Base-by-base conservation (phyloP, 92 coral and sea anemone species). In the Blastomussa wellsi region DNA sequence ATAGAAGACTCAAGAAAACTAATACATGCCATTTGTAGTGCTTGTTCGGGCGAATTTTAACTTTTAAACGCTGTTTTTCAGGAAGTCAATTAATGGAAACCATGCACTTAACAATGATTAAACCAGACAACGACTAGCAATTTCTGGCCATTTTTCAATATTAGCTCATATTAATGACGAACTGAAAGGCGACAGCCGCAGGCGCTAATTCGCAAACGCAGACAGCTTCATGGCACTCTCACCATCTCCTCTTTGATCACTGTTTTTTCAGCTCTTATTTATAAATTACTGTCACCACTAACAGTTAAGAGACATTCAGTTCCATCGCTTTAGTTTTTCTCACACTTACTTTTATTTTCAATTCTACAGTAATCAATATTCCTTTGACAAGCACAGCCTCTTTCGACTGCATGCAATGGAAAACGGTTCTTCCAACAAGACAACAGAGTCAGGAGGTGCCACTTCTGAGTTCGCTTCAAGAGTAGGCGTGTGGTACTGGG, bases 401-500 rank as follows among this genome's bases (percentile, higher is more conserved):
- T 42, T 28, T 70, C 79, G 24, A 75, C 1, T 4, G 29, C 41
- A 32, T n/a, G n/a, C n/a, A 52, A 76, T 76, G 80, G 69, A 71
- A 71, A 82, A 70, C 52, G 19, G 19, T 32, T 49, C 70, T 0
- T 71, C 48, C 3, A 52, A 70, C 62, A 32, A 53, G 1, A 70
- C 67, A 14, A 81, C 65, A 14, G n/a, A n/a, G n/a, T 19, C 76
- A 17, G 44, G 39, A 29, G 13, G 39, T 4, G 8, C 33, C 1
- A 14, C 64, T 4, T 29, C 71, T 33, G 53, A 24, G 20, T 16
- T 62, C 51, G 33, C 71, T 17, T 24, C 65, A 29, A 32, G 39
- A 57, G 74, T 60, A 12, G 70, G 74, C 29, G 74, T 17, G 72
- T 83, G 87, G 87, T 83, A 83, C 80, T 83, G 80, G 87, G 49